phyloP scores from a whole-genome alignment of 1,140 invertebrate genomes.

The Calosoma granatense region DNA sequence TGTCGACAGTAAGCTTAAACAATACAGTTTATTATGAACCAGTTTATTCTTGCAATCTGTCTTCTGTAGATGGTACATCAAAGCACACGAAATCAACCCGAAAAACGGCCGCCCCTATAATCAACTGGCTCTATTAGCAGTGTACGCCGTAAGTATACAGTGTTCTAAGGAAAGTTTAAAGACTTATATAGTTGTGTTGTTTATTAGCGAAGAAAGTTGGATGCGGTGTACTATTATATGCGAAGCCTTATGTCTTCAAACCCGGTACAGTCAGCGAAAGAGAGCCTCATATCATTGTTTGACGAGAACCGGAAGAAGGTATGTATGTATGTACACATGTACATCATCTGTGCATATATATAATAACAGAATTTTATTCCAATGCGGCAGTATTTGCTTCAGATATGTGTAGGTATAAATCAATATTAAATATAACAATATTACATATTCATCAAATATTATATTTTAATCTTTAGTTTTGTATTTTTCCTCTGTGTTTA shows the following conservation, averaged over 20 bases:
- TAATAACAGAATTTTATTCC: slow-evolving; percentile 32
- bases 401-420: slow-evolving; percentile 46
- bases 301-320: slow-evolving; percentile 93
- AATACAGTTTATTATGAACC: not conserved
- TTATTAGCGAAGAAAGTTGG: slow-evolving; percentile 81
- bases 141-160: slow-evolving; percentile 67
- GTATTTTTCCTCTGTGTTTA: too few relatives aligned
- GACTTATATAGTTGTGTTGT: slow-evolving; percentile 13
- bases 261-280: slow-evolving; percentile 80
- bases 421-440: slow-evolving; percentile 18
- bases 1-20: slow-evolving; percentile 53
- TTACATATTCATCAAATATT: not conserved
- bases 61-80: slow-evolving; percentile 67
- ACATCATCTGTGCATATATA: too few relatives aligned
- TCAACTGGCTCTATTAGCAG: slow-evolving; percentile 84
- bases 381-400: slow-evolving; percentile 49
- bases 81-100: slow-evolving; percentile 87
- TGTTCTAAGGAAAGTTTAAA: slow-evolving; percentile 13
- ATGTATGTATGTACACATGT: slow-evolving; percentile 23
- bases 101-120: slow-evolving; percentile 93
- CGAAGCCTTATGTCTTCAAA: slow-evolving; percentile 88
- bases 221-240: slow-evolving; percentile 97
- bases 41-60: slow-evolving; percentile 11
- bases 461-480: too few relatives aligned
- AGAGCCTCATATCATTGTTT: slow-evolving; percentile 79